Base-by-base conservation (phyloP, 2,797 vertebrate genomes). In the Microtus agrestis region DNA sequence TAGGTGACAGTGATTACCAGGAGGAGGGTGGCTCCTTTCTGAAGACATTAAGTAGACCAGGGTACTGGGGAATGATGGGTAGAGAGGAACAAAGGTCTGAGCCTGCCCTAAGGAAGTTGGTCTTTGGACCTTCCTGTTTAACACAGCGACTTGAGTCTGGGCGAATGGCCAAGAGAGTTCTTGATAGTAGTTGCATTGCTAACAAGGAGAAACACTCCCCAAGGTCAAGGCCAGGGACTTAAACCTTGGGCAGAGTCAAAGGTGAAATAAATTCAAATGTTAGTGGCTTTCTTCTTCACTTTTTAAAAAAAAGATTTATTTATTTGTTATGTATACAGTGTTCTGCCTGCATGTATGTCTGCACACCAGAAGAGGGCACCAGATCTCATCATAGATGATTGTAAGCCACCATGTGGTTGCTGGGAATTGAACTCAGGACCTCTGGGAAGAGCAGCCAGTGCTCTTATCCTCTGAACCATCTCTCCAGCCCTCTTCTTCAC, bases 1-100 rank as follows among this genome's bases (percentile, higher is more conserved):
- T 31, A 6, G 0, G 2, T 5, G 56, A 73, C 5, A 31, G 40
- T 56, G 13, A 1, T 15, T 6, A 3, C 11, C 4, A 80, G 12
- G 71, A 78, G n/a, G 59, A 78, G 5, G 4, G 25, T 56, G 46
- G 43, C 23, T 89, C 21, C 0, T 1, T 51, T 88, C 63, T 78
- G 54, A 43, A 40, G 40, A n/a, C 27, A 34, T 34, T 87, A 17
- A 56, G 6, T 94, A 76, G 51, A 48, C 40, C 7, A 1, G n/a
- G 34, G 43, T 85, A 27, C 29, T 80, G 29, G 23, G n/a, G 56
- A 14, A 46, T 77, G 23, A 61, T 19, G 37, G 27, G n/a, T 4
- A 29, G 12, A 37, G 27, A 81, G 27, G 8, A 81, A 12, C 37
- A 3, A 63, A 37, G 34, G 48, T 69, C 23, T 4, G 51, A 85